Evolutionary conservation across 2,113 vertebrate species (phyloP), one percentile per base, ranked within the genome.

Genomic region (Sturnus vulgaris): DNA sequence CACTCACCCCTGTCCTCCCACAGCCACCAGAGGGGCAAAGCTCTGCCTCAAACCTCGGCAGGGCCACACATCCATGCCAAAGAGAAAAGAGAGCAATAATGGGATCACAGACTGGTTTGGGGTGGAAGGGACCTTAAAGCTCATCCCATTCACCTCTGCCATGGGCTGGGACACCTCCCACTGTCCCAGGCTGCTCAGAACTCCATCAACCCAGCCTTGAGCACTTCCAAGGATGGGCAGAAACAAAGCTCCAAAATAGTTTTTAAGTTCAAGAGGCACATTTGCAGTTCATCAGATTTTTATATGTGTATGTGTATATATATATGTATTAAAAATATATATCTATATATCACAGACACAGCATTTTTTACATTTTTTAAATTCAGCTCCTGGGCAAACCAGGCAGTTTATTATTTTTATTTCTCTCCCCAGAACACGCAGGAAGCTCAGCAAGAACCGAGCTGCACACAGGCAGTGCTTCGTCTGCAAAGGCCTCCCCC

Each of bases 331-430:
- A 27, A 8, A 28, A 16, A 50, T 25, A 21, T 24, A 5, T 59
- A 15, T 66, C 33, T 60, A 35, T 73, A 8, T 57, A 8, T 49
- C 37, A 15, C 27, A 44, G 42, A 72, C 28, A 84, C 30, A 49
- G 2, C 8, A 11, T 18, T 80, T 92, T 73, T 65, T 30, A 57
- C 30, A 31, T 55, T 37, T 39, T 86, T 73, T 33, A 40, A 17
- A 33, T 57, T 82, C 22, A 15, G 63, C 68, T 77, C 59, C 76
- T 64, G 56, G 52, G 30, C 33, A 80, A 93, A 90, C 21, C 18
- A 66, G 79, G 64, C 72, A 55, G 33, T 77, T 93, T 59, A 59
- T 80, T 83, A 82, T 78, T 84, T 68, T 68, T 79, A 59, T 78
- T 90, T 50, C 81, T 82, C 47, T 63, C 33, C 64, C 47, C 69